Evolutionary conservation across 2,888 invertebrate species (phyloP).

Genomic region (Drosophila kanekoi): DNA sequence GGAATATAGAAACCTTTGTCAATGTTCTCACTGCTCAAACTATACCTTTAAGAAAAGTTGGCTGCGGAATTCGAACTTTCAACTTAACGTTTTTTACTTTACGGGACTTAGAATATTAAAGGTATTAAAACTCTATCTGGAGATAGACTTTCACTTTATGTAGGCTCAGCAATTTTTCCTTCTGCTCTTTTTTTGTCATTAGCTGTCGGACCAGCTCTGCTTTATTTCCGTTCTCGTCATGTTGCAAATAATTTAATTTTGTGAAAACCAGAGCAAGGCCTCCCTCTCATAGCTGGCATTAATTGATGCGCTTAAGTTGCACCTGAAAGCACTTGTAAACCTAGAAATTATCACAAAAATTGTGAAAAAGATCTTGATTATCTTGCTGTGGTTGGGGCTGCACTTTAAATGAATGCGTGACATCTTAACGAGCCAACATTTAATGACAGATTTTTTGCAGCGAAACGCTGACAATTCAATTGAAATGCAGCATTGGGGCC

Average conservation of each 20-base stretch:
- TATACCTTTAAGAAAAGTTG: too few species aligned
- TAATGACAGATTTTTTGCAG: slow-evolving; percentile 43
- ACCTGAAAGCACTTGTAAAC: background rate
- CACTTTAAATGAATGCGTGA: slow-evolving; percentile 22
- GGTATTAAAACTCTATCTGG: too few species aligned
- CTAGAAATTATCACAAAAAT: background rate
- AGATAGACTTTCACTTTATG: too few species aligned
- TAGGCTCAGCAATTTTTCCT: too few species aligned
- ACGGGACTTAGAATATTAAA: too few species aligned
- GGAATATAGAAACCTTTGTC: too few species aligned
- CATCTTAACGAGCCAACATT: slow-evolving; percentile 40
- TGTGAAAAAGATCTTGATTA: background rate
- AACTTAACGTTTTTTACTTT: too few species aligned
- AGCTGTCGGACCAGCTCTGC: background rate
- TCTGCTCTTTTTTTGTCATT: too few species aligned
- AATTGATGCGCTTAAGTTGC: background rate
- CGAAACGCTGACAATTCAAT: slow-evolving; percentile 73
- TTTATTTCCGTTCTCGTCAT: background rate
- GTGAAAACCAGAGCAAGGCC: background rate
- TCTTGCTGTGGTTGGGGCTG: background rate
- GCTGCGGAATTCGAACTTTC: too few species aligned
- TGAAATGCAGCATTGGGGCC: slow-evolving; percentile 42
- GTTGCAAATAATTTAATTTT: too few species aligned
- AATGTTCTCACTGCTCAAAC: too few species aligned
- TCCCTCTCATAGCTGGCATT: background rate